Percentiles rank a stretch among this genome's conserved stretches.
These are phyloP conservation scores for Stenodema calcarata DNA, from an alignment of 2,888 invertebrate genomes.

Conservation along the genomic window DNA sequence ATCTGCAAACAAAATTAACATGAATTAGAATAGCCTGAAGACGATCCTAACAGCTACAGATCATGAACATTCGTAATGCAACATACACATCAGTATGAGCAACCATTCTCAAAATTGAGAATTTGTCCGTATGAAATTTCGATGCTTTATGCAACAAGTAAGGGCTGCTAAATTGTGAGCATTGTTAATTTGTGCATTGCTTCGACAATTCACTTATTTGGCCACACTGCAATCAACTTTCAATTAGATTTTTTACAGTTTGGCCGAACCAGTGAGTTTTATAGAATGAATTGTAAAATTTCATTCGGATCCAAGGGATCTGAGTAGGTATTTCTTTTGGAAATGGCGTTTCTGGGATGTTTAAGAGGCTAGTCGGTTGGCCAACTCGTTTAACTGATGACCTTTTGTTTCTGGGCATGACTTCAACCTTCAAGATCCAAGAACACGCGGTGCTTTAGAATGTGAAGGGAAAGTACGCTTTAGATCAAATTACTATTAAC, in stretches of 20 bases:
- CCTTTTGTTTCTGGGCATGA: neutral
- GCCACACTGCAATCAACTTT: too few relatives aligned
- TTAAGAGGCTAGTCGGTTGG: neutral
- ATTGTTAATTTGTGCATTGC: too few relatives aligned
- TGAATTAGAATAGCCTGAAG: neutral
- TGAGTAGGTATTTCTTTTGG: neutral
- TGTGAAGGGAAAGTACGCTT: neutral
- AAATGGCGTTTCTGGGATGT: neutral
- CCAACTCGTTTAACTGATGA: neutral
- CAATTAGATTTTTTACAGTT: too few relatives aligned
- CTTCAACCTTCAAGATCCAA: neutral
- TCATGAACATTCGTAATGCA: neutral
- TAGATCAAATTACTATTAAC: too few relatives aligned
- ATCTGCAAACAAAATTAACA: conserved; percentile 52
- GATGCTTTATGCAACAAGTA: too few relatives aligned
- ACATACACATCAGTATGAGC: too few relatives aligned
- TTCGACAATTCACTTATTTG: too few relatives aligned
- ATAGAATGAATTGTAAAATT: too few relatives aligned
- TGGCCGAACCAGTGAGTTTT: too few relatives aligned
- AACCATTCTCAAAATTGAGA: neutral
- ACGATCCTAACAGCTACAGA: neutral
- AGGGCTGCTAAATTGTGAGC: too few relatives aligned
- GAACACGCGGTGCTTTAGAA: neutral
- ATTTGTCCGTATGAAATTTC: too few relatives aligned
- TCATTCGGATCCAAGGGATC: too few relatives aligned